These are phyloP conservation scores for Elaeidobius kamerunicus DNA, from an alignment of 2,888 invertebrate species.

Conservation along the genomic window DNA sequence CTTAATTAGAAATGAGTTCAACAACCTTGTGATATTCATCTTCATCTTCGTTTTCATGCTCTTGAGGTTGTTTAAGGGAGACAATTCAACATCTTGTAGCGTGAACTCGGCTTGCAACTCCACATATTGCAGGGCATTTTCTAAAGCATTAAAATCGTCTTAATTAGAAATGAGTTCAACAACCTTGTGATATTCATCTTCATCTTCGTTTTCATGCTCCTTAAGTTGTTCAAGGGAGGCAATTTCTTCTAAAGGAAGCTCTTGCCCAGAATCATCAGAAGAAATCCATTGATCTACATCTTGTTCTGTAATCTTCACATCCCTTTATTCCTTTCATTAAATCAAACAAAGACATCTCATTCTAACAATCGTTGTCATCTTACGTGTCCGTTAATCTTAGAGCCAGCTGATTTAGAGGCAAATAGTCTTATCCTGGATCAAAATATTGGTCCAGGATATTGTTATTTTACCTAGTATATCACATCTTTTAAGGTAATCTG, in stretches of 20 bases:
- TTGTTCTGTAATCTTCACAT: slow-evolving; percentile 1
- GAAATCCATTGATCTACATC: neutral
- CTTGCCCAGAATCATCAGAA: neutral
- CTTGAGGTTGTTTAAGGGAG: slow-evolving; percentile 3
- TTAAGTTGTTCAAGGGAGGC: neutral
- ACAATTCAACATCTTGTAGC: neutral
- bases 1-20: neutral
- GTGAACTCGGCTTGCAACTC: neutral
- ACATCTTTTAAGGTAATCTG: neutral
- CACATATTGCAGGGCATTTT: neutral
- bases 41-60: neutral
- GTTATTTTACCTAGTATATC: neutral
- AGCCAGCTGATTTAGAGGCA: slow-evolving; percentile 3
- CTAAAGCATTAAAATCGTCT: neutral
- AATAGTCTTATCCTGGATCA: neutral
- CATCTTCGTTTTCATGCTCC: neutral
- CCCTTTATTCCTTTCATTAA: slow-evolving; percentile 1
- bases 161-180: neutral
- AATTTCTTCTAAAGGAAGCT: slow-evolving; percentile 2
- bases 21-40: neutral
- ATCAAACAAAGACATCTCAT: slow-evolving; percentile 5
- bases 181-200: neutral
- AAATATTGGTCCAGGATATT: neutral
- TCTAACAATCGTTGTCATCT: neutral
- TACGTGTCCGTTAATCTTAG: neutral